Evolutionary conservation across 2,113 vertebrate species (phyloP), one percentile per base, ranked within the genome.

Genomic region (Stictonetta naevosa): DNA sequence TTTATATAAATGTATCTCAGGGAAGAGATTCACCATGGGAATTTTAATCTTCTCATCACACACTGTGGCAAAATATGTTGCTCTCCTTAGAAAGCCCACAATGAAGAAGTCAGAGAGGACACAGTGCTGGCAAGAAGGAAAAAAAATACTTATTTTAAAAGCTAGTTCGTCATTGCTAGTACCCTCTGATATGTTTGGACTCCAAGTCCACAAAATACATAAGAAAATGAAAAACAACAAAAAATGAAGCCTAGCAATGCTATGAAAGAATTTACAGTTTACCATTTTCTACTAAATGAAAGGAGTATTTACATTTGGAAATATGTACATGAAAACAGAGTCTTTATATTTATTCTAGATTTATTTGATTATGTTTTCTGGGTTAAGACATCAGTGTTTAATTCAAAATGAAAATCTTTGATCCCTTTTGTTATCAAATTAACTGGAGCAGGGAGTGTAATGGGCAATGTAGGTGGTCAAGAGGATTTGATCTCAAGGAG

Each of bases 141-240:
- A 75, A 38, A 76, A 36, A n/a, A 29, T 3, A 10, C 10, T 2
- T 56, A 21, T 72, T 90, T 80, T 23, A 73, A 67, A 94, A 95
- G 50, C 8, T 66, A 16, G 34, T 66, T 94, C 92, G 29, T 10
- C 75, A 90, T 52, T 94, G 84, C 52, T 85, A 76, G 25, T 25
- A 72, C 26, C 38, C 33, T 89, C 29, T 76, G 38, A 87, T 72
- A 95, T 21, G 13, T 74, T 89, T 63, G 46, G 38, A 22, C 44
- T 66, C 55, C 79, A 95, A 85, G 94, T 73, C 78, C 80, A 73
- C 53, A 80, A 94, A 88, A 90, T 73, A 36, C 5, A 73, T 64
- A 68, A 78, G 66, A 78, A 92, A 91, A 90, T 38, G 8, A 68
- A 93, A 60, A 63, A 64, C 22, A 83, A 50, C 56, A 26, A 63